Base-by-base conservation (phyloP, 2,113 vertebrate genomes). In the Cyprinodon variegatus region DNA sequence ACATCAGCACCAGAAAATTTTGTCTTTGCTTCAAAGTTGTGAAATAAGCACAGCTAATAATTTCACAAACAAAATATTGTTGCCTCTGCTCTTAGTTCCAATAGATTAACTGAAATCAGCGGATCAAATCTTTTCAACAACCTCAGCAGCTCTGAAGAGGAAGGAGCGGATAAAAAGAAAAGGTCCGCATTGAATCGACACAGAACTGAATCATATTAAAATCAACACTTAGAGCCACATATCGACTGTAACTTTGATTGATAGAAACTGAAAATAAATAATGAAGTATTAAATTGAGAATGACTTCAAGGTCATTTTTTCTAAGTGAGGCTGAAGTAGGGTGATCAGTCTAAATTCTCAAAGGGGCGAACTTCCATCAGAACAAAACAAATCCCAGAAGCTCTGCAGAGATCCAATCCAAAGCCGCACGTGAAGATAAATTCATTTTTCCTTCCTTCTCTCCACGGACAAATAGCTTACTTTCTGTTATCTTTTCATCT, bases 401-500 rank as follows among this genome's bases (percentile, higher is more conserved):
- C 59, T 22, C 71, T 3, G 61, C 72, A 6, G 65, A 48, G 83
- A 65, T 38, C 70, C 53, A 61, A 43, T 45, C 67, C 12, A 57
- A n/a, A 71, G 46, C 78, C 3, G 70, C 61, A 82, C 79, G 87
- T 88, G 87, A 85, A 68, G 82, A 72, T 68, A 79, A 84, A 82
- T 81, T 78, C 10, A 76, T 86, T 91, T 78, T 89, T 70, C 81
- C 68, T 65, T 70, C 29, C 36, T 3, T 70, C 71, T 80, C 72
- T 46, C 39, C 66, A 72, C 86, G 45, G 40, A 66, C 53, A 84
- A 90, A 91, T 88, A 81, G 89, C 89, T 89, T 86, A 76, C 48
- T 72, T 78, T 61, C 64, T 88, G 91, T 94, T 93, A 93, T 93
- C 93, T 91, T 92, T 93, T 95, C 93, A 91, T 94, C 93, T 92